Evolutionary conservation across 2,888 invertebrate genomes (phyloP).

Genomic region (Synanthedon formicaeformis): DNA sequence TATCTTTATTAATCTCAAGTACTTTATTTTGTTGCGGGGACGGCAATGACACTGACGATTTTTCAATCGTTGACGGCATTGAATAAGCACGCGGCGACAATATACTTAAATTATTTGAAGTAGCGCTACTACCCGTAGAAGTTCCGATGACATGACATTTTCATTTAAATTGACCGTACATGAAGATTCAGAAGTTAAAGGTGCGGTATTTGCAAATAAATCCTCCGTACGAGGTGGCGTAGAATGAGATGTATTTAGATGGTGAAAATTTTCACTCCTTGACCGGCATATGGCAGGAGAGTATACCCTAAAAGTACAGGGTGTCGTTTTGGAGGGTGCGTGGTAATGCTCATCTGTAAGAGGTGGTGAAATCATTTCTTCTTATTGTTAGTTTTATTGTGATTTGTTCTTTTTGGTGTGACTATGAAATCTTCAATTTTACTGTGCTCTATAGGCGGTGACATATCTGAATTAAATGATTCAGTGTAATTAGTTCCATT

Average conservation of each 20-base stretch:
- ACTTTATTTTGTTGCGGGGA: constrained; percentile 69
- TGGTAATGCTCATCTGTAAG: neutral
- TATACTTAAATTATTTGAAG: constrained; percentile 26
- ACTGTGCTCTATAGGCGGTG: neutral
- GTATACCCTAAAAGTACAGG: constrained; percentile 38
- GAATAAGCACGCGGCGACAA: constrained; percentile 29
- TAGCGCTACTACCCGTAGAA: too few relatives aligned
- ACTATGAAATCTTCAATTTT: neutral
- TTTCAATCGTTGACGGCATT: constrained; percentile 18
- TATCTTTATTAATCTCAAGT: constrained; percentile 82
- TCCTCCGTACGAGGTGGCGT: too few relatives aligned
- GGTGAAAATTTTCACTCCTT: constrained; percentile 49
- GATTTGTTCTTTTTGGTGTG: neutral
- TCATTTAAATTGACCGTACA: too few relatives aligned
- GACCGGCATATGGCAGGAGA: constrained; percentile 60
- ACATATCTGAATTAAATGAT: neutral
- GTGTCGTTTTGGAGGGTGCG: constrained; percentile 1
- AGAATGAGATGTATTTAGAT: constrained; percentile 2
- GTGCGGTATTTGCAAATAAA: too few relatives aligned
- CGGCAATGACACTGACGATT: constrained; percentile 43
- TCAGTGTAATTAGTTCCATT: neutral
- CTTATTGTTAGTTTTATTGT: neutral
- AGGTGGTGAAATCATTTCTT: neutral
- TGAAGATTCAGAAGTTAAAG: too few relatives aligned
- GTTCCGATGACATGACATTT: too few relatives aligned